Conservation (phyloP, 2,888 invertebrate species). For the Mesoligia furuncula region DNA sequence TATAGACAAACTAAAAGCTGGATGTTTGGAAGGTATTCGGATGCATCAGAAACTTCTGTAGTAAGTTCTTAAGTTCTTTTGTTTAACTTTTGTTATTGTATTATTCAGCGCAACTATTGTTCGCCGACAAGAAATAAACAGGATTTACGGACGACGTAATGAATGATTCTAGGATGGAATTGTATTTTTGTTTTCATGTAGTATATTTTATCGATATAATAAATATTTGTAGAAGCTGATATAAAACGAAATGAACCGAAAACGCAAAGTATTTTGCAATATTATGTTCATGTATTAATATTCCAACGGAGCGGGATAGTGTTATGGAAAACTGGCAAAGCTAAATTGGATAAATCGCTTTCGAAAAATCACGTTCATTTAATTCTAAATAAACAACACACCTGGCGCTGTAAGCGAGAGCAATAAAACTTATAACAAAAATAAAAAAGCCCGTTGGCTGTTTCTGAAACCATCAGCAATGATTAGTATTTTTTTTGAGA, state of each 20-base stretch:
- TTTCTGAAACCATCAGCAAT: conserved; percentile 26
- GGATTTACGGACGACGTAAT: conserved; percentile 54
- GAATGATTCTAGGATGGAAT: conserved; percentile 39
- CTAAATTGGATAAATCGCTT: conserved; percentile 23
- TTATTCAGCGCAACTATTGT: conserved; percentile 53
- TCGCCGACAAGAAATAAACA: conserved; percentile 52
- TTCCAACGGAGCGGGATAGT: conserved; percentile 15
- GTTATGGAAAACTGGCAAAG: conserved; percentile 16
- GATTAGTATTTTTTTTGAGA: neutral
- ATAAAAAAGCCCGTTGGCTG: conserved; percentile 9
- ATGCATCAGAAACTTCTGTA: conserved; percentile 83
- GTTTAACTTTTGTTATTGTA: conserved; percentile 55
- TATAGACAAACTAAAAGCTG: conserved; percentile 73
- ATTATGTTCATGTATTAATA: conserved; percentile 15
- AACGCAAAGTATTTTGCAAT: conserved; percentile 9
- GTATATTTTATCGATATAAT: conserved; percentile 27
- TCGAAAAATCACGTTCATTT: conserved; percentile 23
- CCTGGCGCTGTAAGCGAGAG: conserved; percentile 17
- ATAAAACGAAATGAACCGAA: conserved; percentile 7
- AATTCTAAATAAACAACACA: conserved; percentile 35
- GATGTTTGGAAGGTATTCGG: conserved; percentile 79
- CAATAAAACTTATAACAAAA: conserved; percentile 18
- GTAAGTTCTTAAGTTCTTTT: conserved; percentile 77
- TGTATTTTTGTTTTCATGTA: conserved; percentile 43
- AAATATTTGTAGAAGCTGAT: conserved; percentile 2